These are phyloP conservation scores for Strigamia crassipes DNA, from an alignment of 2,888 invertebrate genomes.

Conservation along the genomic window DNA sequence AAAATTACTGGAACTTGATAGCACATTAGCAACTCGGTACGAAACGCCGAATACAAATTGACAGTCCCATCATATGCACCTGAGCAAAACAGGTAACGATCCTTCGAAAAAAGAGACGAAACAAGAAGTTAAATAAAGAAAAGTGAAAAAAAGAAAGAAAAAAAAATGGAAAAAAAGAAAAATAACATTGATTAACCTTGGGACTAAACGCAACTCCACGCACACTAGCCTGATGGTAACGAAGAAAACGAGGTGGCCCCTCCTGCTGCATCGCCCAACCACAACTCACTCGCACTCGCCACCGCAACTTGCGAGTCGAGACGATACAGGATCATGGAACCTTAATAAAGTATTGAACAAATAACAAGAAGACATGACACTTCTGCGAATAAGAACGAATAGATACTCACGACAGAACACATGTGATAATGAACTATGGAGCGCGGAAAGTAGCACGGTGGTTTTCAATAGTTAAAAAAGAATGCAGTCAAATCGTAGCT, in stretches of 20 bases:
- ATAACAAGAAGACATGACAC: neutral
- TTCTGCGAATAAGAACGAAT: neutral
- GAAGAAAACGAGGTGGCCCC: conserved; percentile 46
- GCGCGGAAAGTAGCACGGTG: neutral
- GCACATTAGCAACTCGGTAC: conserved; percentile 60
- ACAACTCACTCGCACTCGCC: conserved; percentile 30
- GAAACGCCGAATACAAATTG: conserved; percentile 61
- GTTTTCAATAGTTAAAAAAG: neutral
- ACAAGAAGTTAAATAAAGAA: no score
- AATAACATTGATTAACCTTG: conserved; percentile 6
- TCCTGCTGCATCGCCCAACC: conserved; percentile 47
- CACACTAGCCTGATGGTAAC: conserved; percentile 49
- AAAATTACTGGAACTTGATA: conserved; percentile 55
- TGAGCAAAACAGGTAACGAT: conserved; percentile 62
- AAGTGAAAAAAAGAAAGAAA: conserved; percentile 9
- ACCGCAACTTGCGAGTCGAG: conserved; percentile 2
- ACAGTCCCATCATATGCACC: conserved; percentile 63
- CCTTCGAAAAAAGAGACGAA: conserved; percentile 54
- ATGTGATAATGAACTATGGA: neutral
- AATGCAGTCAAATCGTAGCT: neutral
- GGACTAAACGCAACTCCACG: conserved; percentile 49
- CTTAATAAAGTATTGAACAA: neutral
- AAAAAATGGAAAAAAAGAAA: neutral
- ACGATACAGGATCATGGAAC: neutral
- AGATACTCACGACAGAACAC: neutral